Conservation (phyloP, 2,888 invertebrate species). For the Oscheius sp. region DNA sequence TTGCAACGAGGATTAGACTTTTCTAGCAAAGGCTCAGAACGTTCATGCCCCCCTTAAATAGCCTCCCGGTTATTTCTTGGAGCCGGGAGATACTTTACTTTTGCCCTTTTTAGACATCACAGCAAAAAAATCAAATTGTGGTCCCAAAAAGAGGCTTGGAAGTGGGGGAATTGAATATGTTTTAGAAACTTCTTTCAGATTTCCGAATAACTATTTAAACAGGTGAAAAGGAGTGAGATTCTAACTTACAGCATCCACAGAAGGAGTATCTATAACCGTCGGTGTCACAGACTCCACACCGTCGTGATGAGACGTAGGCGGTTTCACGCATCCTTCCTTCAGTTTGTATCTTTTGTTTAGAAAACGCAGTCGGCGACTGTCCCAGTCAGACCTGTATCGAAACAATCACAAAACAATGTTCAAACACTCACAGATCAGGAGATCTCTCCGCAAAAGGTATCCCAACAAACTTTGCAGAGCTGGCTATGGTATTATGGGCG, state of each 20-base stretch:
- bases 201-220: neutral
- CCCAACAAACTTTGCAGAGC: conserved; percentile 26
- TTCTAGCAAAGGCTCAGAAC: no score
- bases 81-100: no score
- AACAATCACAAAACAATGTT: neutral
- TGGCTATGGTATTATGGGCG: neutral
- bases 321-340: conserved; percentile 11
- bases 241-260: conserved; percentile 4
- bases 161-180: no score
- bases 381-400: conserved; percentile 25
- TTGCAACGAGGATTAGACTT: no score
- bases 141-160: no score
- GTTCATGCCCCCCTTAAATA: no score
- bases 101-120: no score
- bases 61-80: no score
- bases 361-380: conserved; percentile 12
- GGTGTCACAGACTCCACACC: conserved; percentile 13
- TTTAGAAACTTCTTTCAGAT: no score
- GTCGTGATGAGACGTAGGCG: neutral
- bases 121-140: no score
- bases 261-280: conserved; percentile 10
- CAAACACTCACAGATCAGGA: conserved; percentile 5
- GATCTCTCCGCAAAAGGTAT: conserved; percentile 16
- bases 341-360: conserved; percentile 24
- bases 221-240: neutral